These are phyloP conservation scores for Drosophila mayri DNA, from an alignment of 1,140 invertebrate species.

Conservation along the genomic window DNA sequence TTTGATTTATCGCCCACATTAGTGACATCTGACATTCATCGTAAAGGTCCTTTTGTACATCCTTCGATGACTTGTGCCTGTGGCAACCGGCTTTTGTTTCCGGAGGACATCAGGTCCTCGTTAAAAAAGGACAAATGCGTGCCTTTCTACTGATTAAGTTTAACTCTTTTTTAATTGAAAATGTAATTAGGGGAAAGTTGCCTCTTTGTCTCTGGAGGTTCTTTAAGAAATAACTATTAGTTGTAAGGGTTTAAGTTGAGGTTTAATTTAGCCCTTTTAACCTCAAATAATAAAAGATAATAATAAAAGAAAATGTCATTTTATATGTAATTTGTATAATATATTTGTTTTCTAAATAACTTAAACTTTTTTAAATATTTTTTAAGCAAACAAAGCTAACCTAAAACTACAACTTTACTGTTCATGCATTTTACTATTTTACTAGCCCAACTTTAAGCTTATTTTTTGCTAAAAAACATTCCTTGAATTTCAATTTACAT, in stretches of 20 bases:
- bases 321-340: neutral
- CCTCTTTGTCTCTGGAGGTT: neutral
- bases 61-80: conserved; percentile 28
- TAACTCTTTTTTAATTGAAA: conserved; percentile 5
- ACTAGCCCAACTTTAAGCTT: neutral
- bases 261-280: too few species aligned
- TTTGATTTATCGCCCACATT: conserved; percentile 54
- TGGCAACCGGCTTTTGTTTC: conserved; percentile 19
- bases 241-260: neutral
- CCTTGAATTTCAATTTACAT: neutral
- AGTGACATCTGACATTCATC: conserved; percentile 24
- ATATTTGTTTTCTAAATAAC: too few species aligned
- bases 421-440: too few species aligned
- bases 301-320: too few species aligned
- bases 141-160: neutral
- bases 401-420: too few species aligned
- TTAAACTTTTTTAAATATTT: neutral
- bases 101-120: neutral
- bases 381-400: neutral
- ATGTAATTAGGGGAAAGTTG: neutral
- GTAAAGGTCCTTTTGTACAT: neutral
- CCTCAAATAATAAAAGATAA: too few species aligned
- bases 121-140: conserved; percentile 1
- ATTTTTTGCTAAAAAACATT: neutral
- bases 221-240: neutral